Conservation (phyloP, 1,140 invertebrate species). For the Riptortus pedestris region DNA sequence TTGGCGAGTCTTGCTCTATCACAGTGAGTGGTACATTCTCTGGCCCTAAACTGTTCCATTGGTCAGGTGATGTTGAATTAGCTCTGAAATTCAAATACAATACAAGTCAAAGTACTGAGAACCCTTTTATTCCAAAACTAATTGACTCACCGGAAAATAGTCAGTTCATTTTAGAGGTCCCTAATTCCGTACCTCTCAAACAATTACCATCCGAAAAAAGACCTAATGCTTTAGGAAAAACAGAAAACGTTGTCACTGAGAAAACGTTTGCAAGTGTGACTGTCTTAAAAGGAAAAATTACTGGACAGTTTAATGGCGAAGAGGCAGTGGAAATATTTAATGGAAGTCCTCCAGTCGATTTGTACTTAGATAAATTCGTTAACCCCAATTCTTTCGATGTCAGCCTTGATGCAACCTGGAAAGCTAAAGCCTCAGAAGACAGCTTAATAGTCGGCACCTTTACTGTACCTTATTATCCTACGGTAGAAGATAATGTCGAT, state of each 20-base stretch:
- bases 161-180: too few relatives aligned
- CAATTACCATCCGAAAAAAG: too few relatives aligned
- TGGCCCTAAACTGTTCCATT: background rate
- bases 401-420: background rate
- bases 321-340: background rate
- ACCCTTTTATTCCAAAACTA: too few relatives aligned
- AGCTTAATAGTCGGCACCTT: background rate
- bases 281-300: background rate
- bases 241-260: background rate
- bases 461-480: background rate
- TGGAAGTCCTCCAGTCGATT: background rate
- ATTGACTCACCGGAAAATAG: too few relatives aligned
- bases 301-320: background rate
- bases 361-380: conserved; percentile 4
- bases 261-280: conserved; percentile 5
- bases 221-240: background rate
- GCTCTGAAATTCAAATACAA: conserved; percentile 2
- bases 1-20: conserved; percentile 10
- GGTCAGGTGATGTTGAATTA: background rate
- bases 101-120: too few relatives aligned
- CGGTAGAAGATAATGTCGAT: background rate
- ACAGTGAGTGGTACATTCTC: background rate
- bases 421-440: background rate
- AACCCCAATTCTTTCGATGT: conserved; percentile 1
- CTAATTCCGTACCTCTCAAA: too few relatives aligned